Conservation (phyloP, 1,140 invertebrate species). For the Drosophila nebulosa region DNA sequence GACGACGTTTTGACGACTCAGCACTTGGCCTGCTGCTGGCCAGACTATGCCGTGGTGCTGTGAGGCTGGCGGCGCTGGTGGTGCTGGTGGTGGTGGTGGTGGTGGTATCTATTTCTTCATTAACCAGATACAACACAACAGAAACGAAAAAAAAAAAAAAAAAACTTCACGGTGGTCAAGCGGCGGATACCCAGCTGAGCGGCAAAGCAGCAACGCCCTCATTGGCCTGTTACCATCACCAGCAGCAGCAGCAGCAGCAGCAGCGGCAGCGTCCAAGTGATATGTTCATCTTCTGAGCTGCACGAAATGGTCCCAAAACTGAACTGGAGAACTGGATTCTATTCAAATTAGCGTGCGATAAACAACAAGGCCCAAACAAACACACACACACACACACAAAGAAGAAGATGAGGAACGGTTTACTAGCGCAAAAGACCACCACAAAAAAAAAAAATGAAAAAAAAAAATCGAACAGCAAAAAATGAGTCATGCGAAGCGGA, state of each 20-base stretch:
- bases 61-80: no score
- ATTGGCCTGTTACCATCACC: conserved; percentile 44
- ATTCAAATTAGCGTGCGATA: conserved; percentile 73
- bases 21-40: conserved; percentile 25
- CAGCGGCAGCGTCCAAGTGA: conserved; percentile 19
- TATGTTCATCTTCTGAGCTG: conserved; percentile 57
- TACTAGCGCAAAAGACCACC: not conserved
- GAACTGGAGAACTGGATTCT: conserved; percentile 33
- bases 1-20: conserved; percentile 23
- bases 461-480: conserved; percentile 25
- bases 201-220: conserved; percentile 60
- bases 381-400: conserved; percentile 5
- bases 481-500: conserved; percentile 73
- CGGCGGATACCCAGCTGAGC: conserved; percentile 60
- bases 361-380: conserved; percentile 21
- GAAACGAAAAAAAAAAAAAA: conserved; percentile 10
- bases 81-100: no score
- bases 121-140: conserved; percentile 58
- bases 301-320: conserved; percentile 24
- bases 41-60: not conserved
- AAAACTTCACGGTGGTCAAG: conserved; percentile 69
- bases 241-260: not conserved
- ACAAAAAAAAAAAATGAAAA: no score
- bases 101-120: conserved; percentile 68
- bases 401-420: not conserved